phyloP scores from a whole-genome alignment of 2,113 vertebrate species.

The Osmerus mordax region DNA sequence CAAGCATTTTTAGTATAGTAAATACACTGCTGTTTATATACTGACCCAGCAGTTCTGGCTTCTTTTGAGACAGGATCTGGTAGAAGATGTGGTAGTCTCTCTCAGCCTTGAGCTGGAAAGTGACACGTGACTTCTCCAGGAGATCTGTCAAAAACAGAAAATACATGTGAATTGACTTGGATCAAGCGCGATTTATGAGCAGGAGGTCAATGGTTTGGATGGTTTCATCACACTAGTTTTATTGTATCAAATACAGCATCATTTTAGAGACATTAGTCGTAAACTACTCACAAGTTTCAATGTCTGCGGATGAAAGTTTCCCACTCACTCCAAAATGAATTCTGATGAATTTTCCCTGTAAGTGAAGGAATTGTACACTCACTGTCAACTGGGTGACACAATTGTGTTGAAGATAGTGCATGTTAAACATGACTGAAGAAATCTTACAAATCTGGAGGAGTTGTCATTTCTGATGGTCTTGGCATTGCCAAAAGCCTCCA shows the following conservation, averaged over 20 bases:
- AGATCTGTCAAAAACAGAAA: conserved; percentile 70
- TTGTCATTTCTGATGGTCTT: conserved; percentile 83
- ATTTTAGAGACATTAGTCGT: no score
- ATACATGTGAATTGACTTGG: neutral
- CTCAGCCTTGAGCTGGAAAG: conserved; percentile 87
- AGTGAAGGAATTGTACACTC: neutral
- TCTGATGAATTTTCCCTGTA: conserved; percentile 90
- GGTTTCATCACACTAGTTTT: no score
- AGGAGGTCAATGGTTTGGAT: neutral
- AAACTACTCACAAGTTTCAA: conserved; percentile 84
- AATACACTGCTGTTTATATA: neutral
- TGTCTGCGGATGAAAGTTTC: conserved; percentile 87
- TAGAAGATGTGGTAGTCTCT: conserved; percentile 93
- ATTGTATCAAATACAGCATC: no score
- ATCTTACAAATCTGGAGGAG: conserved; percentile 80
- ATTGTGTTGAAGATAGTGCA: no score
- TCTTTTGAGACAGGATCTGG: conserved; percentile 89
- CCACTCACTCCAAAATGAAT: conserved; percentile 91
- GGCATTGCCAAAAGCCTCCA: conserved; percentile 85
- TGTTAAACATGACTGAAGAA: no score
- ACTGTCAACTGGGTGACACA: no score
- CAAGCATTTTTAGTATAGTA: neutral
- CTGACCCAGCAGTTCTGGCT: conserved; percentile 85
- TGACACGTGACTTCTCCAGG: conserved; percentile 87
- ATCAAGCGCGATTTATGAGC: neutral